Base-by-base conservation (phyloP, 2,888 invertebrate species). In the Drosophila nigricruria region DNA sequence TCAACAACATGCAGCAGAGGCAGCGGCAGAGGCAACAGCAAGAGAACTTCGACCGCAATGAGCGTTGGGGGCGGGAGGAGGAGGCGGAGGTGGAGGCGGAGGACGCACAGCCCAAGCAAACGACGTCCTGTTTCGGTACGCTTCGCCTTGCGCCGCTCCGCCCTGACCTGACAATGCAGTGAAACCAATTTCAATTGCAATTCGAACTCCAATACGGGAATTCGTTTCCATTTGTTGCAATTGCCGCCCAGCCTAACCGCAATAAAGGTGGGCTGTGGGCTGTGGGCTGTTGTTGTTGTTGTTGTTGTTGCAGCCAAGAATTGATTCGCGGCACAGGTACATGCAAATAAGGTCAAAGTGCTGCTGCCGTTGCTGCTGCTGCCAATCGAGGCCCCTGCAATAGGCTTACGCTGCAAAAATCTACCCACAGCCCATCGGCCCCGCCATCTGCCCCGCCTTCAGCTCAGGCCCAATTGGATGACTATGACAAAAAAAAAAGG, bases 181-280 rank as follows among this genome's bases (percentile, higher is more conserved):
- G 81, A 71, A 86, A 89, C 87, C 84, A 88, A 90, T 88, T 90
- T 89, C 89, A 87, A 90, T 89, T 77, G 90, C 89, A 80, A 90
- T 88, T 89, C 81, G 84, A 90, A 83, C 90, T 84, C 87, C 89
- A 86, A 88, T 80, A 80, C 87, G 77, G 75, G 88, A 90, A 86
- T 88, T 90, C 90, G 74, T 86, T 88, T 84, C 90, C 90, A 84
- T 84, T 84, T 90, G 89, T 84, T 82, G 88, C 78, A 69, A 66
- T 78, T 59, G 72, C 87, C 77, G 73, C 82, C 81, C 85, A 73
- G 47, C 75, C 70, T 60, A 76, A 76, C 90, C 80, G 88, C 90
- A 83, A 75, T 82, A 79, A 69, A 62, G 70, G 67, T 47, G 49
- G 56, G 58, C 36, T 47, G 56, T 5, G 60, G 53, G n/a, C 6